These are phyloP conservation scores for Connochaetes taurinus DNA, from an alignment of 2,113 vertebrate genomes.

Conservation along the genomic window DNA sequence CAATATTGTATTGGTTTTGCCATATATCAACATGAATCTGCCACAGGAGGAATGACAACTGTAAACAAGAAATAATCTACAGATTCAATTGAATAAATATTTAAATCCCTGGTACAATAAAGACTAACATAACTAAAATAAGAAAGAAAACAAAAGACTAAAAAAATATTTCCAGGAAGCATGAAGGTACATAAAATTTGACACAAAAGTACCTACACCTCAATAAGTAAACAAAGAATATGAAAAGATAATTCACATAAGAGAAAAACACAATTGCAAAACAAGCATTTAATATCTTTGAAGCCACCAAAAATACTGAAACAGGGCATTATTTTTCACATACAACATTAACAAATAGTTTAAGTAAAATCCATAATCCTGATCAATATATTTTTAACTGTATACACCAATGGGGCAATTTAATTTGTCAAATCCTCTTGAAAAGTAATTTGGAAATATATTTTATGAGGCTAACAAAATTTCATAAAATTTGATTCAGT, in stretches of 20 bases:
- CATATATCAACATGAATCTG: no score
- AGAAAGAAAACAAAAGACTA: background rate
- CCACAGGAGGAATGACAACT: background rate
- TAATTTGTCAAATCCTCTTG: background rate
- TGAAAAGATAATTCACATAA: background rate
- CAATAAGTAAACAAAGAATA: background rate
- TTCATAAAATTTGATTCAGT: background rate
- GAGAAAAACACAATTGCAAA: background rate
- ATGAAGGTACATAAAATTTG: background rate
- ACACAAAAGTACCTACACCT: background rate
- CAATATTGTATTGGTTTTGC: no score
- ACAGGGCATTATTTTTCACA: background rate
- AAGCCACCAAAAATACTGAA: background rate
- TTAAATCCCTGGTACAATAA: background rate
- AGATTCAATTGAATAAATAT: conserved; percentile 15
- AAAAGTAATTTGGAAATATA: conserved; percentile 12
- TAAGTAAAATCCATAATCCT: background rate
- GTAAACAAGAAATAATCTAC: conserved; percentile 9
- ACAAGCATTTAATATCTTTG: background rate
- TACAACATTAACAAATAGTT: background rate
- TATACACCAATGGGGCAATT: background rate
- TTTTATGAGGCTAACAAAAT: background rate
- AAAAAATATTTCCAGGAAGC: background rate
- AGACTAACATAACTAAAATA: background rate
- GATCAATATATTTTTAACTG: background rate